Conservation (phyloP, 2,113 vertebrate genomes). For the Sterrhoptilus dennistouni region DNA sequence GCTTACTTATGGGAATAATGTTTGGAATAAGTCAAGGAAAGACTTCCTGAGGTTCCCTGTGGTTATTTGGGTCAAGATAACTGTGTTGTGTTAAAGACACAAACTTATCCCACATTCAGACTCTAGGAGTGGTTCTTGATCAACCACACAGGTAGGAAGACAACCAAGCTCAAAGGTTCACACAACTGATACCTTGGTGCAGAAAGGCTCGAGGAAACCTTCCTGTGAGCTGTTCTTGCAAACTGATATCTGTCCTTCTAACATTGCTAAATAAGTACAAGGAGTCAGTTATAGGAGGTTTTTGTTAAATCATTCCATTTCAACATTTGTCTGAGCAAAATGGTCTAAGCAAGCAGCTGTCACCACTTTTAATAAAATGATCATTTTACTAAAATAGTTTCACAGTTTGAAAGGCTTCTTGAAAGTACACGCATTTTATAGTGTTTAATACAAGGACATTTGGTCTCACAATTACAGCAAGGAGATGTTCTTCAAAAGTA, state of each 20-base stretch:
- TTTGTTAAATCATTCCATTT: background rate
- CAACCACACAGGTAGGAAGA: background rate
- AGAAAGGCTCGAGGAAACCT: background rate
- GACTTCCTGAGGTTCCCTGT: background rate
- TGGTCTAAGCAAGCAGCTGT: background rate
- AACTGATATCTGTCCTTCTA: background rate
- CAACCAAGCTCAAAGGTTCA: background rate
- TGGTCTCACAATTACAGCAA: background rate
- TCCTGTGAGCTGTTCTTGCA: background rate
- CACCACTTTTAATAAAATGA: background rate
- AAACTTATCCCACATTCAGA: background rate
- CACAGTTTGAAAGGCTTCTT: background rate
- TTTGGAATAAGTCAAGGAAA: background rate
- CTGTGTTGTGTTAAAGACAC: background rate
- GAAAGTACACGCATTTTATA: background rate
- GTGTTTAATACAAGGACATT: background rate
- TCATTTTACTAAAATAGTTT: background rate
- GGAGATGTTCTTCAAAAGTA: background rate
- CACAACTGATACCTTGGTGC: background rate
- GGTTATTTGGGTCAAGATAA: background rate
- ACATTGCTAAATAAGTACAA: rapidly evolving
- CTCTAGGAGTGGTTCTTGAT: background rate
- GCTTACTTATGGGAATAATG: background rate
- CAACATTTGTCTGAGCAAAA: background rate
- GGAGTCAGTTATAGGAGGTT: background rate